phyloP scores from a whole-genome alignment of 2,888 invertebrate species.

The Tetranychus piercei region DNA sequence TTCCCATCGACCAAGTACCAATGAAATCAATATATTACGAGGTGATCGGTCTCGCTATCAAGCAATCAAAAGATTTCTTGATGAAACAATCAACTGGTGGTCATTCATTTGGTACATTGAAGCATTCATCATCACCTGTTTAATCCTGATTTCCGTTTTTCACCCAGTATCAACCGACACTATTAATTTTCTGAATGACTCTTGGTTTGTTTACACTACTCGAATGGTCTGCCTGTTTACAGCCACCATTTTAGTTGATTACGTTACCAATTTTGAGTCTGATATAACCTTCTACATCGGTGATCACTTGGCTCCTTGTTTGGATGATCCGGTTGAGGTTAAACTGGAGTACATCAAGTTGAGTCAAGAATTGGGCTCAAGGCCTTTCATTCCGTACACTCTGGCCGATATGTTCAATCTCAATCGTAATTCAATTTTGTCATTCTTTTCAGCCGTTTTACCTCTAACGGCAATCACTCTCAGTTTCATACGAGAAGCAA shows the following conservation, averaged over 20 bases:
- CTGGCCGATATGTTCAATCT: slow-evolving; percentile 2
- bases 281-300: neutral
- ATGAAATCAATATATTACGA: neutral
- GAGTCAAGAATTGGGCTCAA: neutral
- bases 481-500: slow-evolving; percentile 1
- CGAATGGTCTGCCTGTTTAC: neutral
- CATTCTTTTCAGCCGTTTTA: neutral
- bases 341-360: neutral
- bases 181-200: neutral
- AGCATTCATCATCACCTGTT: neutral
- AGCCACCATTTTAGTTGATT: neutral
- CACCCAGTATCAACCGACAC: neutral
- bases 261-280: neutral
- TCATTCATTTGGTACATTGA: neutral
- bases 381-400: neutral
- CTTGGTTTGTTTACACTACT: neutral
- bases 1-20: neutral
- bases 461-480: neutral
- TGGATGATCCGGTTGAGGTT: neutral
- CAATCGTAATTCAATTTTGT: neutral
- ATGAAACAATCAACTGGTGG: neutral
- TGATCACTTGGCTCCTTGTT: neutral
- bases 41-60: neutral
- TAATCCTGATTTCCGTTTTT: neutral
- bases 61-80: neutral